A percentile compares a stretch with the other conserved stretches of the same genome.
phyloP scores from a whole-genome alignment of 1,140 invertebrate species.

The Brachionus sp. region DNA sequence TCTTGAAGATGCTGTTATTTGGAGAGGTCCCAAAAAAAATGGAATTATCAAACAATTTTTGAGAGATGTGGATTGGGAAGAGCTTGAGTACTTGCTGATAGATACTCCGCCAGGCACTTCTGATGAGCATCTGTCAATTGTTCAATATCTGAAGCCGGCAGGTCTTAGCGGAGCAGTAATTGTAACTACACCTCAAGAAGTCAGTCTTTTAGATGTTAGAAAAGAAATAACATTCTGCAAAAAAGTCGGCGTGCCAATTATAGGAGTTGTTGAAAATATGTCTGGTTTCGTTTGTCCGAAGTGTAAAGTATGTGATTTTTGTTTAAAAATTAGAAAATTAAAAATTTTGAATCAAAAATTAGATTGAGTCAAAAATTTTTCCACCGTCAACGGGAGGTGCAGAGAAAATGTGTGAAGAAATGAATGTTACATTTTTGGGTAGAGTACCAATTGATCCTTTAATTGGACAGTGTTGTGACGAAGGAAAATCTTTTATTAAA shows the following conservation, averaged over 20 bases:
- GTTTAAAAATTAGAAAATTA: slow-evolving; percentile 81
- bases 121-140: slow-evolving; percentile 90
- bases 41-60: slow-evolving; percentile 72
- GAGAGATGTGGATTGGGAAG: slow-evolving; percentile 82
- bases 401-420: slow-evolving; percentile 52
- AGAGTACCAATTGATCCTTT: slow-evolving; percentile 61
- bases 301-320: slow-evolving; percentile 61
- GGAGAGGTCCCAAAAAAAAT: slow-evolving; percentile 92
- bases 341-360: slow-evolving; percentile 70
- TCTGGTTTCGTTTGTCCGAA: slow-evolving; percentile 84
- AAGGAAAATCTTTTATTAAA: slow-evolving; percentile 69
- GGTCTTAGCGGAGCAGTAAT: slow-evolving; percentile 80
- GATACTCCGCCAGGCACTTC: slow-evolving; percentile 95
- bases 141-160: slow-evolving; percentile 73
- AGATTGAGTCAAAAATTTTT: slow-evolving; percentile 68
- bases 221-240: slow-evolving; percentile 92
- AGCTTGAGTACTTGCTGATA: slow-evolving; percentile 78
- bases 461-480: slow-evolving; percentile 65
- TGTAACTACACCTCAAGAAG: slow-evolving; percentile 73
- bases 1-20: slow-evolving; percentile 80
- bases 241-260: slow-evolving; percentile 80
- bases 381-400: slow-evolving; percentile 66
- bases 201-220: slow-evolving; percentile 77
- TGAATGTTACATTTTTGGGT: slow-evolving; percentile 58
- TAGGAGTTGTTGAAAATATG: slow-evolving; percentile 94